Base-by-base conservation (phyloP, 2,797 vertebrate genomes). In the Lemur catta region DNA sequence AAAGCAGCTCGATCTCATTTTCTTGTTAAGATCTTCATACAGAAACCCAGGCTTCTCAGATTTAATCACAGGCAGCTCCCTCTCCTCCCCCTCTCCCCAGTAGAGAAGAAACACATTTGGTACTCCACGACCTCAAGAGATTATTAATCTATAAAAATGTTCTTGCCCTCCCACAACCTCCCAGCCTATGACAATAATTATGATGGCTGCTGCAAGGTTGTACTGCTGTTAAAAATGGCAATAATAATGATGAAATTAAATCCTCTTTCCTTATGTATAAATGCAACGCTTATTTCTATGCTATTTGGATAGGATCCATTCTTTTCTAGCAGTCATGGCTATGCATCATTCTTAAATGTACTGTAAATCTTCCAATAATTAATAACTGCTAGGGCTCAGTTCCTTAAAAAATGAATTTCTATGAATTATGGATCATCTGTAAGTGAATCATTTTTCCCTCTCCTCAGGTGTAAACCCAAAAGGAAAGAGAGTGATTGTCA, bases 81-180 rank as follows among this genome's bases (percentile, higher is more conserved):
- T 80, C 46, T 46, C 69, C 82, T 93, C 74, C 50, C n/a, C 24
- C 0, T 79, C 18, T 72, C 78, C 72, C 63, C 24, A 78, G 7
- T 43, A 95, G 63, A 94, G 63, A 96, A 97, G 90, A 96, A 98
- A 91, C 72, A 87, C 57, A 96, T 98, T 98, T 93, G 81, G 94
- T 94, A 71, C 95, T 95, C 79, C 71, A 87, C 4, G 76, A 84
- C 81, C 90, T 95, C 89, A 96, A 96, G 96, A 98, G 82, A 98
- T 97, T 98, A 89, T 93, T 98, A 98, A 98, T 98, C 96, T 95
- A 96, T 98, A 97, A 98, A 97, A 78, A 81, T 97, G 63, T 95
- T 96, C 97, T 98, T 98, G 81, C 95, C 97, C 71, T 98, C 76
- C 95, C 96, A 71, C 79, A 97, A 94, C 94, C 89, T 98, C 98